Base-by-base conservation (phyloP, 2,797 vertebrate genomes). In the Aphelocoma californica region DNA sequence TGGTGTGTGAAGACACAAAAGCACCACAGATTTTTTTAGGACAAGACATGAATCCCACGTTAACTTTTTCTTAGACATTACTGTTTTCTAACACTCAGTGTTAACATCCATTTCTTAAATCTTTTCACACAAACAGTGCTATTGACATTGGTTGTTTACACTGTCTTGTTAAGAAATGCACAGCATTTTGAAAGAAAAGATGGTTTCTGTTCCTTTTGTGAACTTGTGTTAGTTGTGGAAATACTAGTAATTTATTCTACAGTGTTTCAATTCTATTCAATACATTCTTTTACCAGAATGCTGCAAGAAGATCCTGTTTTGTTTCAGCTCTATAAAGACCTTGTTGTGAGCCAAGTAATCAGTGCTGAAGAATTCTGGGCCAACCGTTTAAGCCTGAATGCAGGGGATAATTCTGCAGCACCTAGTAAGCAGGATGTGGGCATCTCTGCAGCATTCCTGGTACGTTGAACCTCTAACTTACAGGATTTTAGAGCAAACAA, bases 291-390 rank as follows among this genome's bases (percentile, higher is more conserved):
- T 94, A 84, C 90, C 95, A 99, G 99, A 98, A 99, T 99, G 99
- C 98, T 99, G 94, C 99, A 99, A 98, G 99, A 99, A 97, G 99
- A 99, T 97, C 99, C 99, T 42, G 98, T 99, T 96, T 98, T 99
- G 87, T 99, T 99, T 98, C 99, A 99, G 97, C 98, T 99, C 87
- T 99, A 99, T 97, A 99, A 99, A 98, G 99, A 99, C 96, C 98
- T 99, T 48, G 99, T 99, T 91, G 99, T 99, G 88, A 99, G 99
- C 97, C 99, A 99, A 89, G 99, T 99, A 95, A 99, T 99, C 97
- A 99, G 98, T 96, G 99, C 99, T 90, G 99, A 99, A 92, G 99
- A 99, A 95, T 99, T 99, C 98, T 99, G 99, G 99, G 98, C 99
- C 97, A 99, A 99, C 97, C 98, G 99, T 90, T 98, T 99, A 98